These are phyloP conservation scores for Loxodonta africana DNA, from an alignment of 2,113 vertebrate genomes.

Conservation along the genomic window DNA sequence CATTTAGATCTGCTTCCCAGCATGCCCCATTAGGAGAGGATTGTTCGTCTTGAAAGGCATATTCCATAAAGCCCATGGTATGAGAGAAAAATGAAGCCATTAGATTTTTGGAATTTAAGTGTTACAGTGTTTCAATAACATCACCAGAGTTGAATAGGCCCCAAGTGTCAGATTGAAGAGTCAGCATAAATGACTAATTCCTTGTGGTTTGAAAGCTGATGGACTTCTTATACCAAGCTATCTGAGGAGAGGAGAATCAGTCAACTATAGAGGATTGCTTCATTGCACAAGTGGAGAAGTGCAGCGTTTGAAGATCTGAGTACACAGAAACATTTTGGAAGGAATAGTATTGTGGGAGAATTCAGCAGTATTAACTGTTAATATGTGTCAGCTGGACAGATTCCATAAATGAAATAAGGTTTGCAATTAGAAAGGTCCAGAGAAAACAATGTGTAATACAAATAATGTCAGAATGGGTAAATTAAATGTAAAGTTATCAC, in stretches of 20 bases:
- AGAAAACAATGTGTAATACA: background rate
- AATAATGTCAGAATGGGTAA: background rate
- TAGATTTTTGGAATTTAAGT: conserved; percentile 64
- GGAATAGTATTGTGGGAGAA: background rate
- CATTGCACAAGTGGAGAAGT: background rate
- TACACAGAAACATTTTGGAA: background rate
- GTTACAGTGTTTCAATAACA: conserved; percentile 68
- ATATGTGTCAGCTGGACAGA: background rate
- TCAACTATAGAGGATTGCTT: background rate
- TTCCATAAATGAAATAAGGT: background rate
- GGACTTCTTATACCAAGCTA: background rate
- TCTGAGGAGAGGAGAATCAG: background rate
- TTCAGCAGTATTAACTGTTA: background rate
- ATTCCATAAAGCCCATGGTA: background rate
- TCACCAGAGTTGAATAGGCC: conserved; percentile 47
- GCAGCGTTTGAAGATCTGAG: background rate
- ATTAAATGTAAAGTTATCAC: background rate
- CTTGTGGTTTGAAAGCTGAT: conserved; percentile 6
- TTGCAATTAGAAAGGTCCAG: background rate
- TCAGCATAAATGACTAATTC: conserved; percentile 66
- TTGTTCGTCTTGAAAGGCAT: conserved; percentile 54
- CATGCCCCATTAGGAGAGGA: background rate
- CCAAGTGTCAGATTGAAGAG: conserved; percentile 55
- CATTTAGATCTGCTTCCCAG: conserved; percentile 17
- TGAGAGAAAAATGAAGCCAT: conserved; percentile 59